Conservation (phyloP, 2,888 invertebrate species). For the Polyommatus icarus region DNA sequence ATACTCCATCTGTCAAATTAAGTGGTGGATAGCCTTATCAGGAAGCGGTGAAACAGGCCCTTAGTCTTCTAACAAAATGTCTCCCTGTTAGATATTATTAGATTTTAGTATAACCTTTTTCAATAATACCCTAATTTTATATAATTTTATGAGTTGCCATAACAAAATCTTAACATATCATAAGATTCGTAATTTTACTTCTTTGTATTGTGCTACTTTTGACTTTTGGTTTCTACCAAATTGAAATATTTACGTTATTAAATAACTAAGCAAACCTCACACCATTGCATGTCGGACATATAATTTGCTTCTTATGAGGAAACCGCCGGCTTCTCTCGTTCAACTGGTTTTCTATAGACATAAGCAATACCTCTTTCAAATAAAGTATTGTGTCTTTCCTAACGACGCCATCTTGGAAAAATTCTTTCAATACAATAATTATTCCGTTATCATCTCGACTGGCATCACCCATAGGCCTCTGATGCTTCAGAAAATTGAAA, state of each 20-base stretch:
- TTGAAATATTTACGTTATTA: no score
- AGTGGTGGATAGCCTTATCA: no score
- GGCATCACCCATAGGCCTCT: slow-evolving; percentile 63
- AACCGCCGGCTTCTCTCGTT: slow-evolving; percentile 49
- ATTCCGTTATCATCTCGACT: slow-evolving; percentile 60
- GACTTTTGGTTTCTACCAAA: no score
- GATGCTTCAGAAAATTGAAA: slow-evolving; percentile 66
- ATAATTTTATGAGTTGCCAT: not conserved
- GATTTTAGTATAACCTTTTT: not conserved
- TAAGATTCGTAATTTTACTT: not conserved
- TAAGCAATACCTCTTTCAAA: slow-evolving; percentile 58
- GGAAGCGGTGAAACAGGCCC: no score
- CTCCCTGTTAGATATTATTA: no score
- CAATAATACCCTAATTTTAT: not conserved
- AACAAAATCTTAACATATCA: not conserved
- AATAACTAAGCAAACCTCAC: slow-evolving; percentile 49
- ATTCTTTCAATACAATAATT: slow-evolving; percentile 62
- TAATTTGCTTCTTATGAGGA: slow-evolving; percentile 57
- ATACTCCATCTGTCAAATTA: no score
- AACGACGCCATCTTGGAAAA: slow-evolving; percentile 69
- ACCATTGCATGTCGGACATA: slow-evolving; percentile 61
- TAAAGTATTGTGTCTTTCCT: slow-evolving; percentile 60
- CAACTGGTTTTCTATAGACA: slow-evolving; percentile 57
- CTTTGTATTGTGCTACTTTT: no score
- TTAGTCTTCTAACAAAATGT: no score